Evolutionary conservation across 2,113 vertebrate genomes (phyloP), one percentile per base, ranked within the genome.

Genomic region (Eira barbara): DNA sequence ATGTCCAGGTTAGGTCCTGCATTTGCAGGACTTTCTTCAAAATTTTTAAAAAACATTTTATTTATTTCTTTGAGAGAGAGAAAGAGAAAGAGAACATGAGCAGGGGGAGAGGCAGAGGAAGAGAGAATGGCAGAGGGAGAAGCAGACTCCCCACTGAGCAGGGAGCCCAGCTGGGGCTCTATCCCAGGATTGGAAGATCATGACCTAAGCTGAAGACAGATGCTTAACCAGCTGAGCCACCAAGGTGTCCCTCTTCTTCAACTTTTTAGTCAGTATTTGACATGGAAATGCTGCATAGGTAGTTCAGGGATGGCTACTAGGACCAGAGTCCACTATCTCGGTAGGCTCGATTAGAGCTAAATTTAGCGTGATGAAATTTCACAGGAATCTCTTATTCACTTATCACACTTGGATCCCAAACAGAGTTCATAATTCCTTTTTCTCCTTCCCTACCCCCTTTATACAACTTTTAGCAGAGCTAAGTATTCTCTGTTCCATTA

Each of bases 341-440:
- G 10, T 59, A 76, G 29, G 17, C 55, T 25, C 27, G 65, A 92
- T 89, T 89, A 79, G 47, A 73, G 20, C 63, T 85, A 52, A 82
- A 86, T 95, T 49, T 97, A 61, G 71, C 84, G n/a, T 82, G n/a
- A 79, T 89, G 55, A 59, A 91, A 67, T 87, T 87, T 90, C 88
- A 61, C 27, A 84, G 49, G 15, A 95, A 73, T 74, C 74, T 76
- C 42, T 47, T 47, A 18, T 5, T 47, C 42, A 47, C 27, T 76
- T 31, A 76, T 34, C n/a, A 93, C 18, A 55, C 25, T 36, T 88
- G 59, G 36, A 59, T 73, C 36, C 65, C 73, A 42, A 47, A 13
- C 42, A 36, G 1, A 91, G 21, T 57, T 55, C 14, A 25, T 69
- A 71, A 52, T 79, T 86, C 34, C 47, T 39, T 92, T 76, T 42